A percentile compares a stretch with the other conserved stretches of the same genome.
These are phyloP conservation scores for Lasioglossum morio DNA, from an alignment of 2,888 invertebrate species.

Conservation along the genomic window DNA sequence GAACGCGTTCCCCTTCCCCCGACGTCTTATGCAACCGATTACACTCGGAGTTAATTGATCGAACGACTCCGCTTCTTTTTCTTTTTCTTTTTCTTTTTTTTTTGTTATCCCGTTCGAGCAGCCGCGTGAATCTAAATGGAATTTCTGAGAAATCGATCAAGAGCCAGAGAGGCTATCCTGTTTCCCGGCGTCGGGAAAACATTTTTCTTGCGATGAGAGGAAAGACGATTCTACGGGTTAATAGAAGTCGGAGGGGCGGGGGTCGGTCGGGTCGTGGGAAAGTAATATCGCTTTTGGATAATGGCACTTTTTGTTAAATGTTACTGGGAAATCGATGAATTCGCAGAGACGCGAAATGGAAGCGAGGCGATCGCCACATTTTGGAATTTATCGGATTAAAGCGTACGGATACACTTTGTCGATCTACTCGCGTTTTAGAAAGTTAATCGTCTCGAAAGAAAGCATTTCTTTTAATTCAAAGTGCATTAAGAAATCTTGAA, in stretches of 20 bases:
- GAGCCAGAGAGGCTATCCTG: background rate
- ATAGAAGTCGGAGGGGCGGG: background rate
- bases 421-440: background rate
- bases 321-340: background rate
- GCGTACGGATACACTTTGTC: background rate
- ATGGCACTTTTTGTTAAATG: conserved; percentile 3
- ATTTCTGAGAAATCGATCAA: conserved; percentile 6
- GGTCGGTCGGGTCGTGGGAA: background rate
- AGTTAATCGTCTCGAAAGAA: too few relatives aligned
- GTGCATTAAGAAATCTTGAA: too few relatives aligned
- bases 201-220: background rate
- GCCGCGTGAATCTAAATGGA: conserved; percentile 18
- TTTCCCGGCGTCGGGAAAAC: background rate
- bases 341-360: background rate
- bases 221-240: background rate
- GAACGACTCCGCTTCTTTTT: background rate
- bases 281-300: background rate
- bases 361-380: background rate
- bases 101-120: background rate
- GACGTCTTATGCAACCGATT: conserved; percentile 18
- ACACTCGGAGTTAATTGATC: conserved; percentile 24
- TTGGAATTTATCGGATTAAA: background rate
- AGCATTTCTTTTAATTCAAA: too few relatives aligned
- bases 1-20: background rate
- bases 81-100: background rate